Conservation (phyloP, 2,113 vertebrate genomes). For the Antennarius striatus region DNA sequence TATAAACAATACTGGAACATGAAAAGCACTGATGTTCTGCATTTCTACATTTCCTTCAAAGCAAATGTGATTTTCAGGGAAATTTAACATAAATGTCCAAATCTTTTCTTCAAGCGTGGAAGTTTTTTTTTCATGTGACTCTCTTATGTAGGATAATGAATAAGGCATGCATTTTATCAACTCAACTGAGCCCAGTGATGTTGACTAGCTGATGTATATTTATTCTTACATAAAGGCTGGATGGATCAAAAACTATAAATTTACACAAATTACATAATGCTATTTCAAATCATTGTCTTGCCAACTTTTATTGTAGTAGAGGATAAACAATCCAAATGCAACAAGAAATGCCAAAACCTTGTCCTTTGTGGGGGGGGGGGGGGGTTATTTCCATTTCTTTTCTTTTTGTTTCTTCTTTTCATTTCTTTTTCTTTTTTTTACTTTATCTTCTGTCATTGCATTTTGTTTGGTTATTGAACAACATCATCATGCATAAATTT, state of each 20-base stretch:
- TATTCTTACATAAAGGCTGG: not conserved
- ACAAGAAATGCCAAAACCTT: not conserved
- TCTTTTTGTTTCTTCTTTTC: no score
- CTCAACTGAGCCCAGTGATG: not conserved
- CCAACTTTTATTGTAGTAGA: not conserved
- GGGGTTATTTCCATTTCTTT: no score
- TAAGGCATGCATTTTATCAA: not conserved
- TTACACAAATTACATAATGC: not conserved
- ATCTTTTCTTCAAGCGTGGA: not conserved
- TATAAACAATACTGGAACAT: no score
- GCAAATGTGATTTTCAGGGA: not conserved
- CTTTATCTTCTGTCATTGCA: not conserved
- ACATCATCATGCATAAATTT: constrained; percentile 2
- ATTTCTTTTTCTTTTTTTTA: not conserved
- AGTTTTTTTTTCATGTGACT: not conserved
- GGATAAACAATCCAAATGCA: not conserved
- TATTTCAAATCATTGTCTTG: no score
- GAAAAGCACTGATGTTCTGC: no score
- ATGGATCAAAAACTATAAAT: not conserved
- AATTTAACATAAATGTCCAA: not conserved
- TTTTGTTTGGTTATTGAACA: not conserved
- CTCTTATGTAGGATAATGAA: not conserved
- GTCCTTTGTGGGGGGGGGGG: not conserved
- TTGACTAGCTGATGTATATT: not conserved
- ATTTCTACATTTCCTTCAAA: no score